These are phyloP conservation scores for Ethmia dodecea DNA, from an alignment of 2,888 invertebrate species.

Conservation along the genomic window DNA sequence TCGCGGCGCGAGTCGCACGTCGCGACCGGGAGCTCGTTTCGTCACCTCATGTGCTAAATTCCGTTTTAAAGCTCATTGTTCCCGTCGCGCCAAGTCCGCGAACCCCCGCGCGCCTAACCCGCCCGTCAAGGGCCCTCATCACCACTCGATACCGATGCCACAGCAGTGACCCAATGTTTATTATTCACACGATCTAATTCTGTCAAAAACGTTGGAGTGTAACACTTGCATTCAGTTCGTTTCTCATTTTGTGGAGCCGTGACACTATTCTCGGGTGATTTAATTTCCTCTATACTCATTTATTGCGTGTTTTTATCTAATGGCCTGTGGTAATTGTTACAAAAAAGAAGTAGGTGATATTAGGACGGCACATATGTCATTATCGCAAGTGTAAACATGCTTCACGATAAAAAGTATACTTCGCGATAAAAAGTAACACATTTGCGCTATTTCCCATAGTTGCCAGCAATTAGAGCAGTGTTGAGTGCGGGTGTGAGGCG, in stretches of 20 bases:
- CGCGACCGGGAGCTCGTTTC: conserved; percentile 48
- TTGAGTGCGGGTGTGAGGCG: conserved; percentile 37
- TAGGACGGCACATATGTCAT: conserved; percentile 41
- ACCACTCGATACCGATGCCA: not conserved
- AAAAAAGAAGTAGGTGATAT: conserved; percentile 17
- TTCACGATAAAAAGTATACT: conserved; percentile 21
- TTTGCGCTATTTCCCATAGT: conserved; percentile 71
- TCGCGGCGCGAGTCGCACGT: conserved; percentile 33
- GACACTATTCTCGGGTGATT: conserved; percentile 21
- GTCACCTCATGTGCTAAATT: conserved; percentile 59
- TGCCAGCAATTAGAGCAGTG: conserved; percentile 66
- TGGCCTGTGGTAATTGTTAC: conserved; percentile 4
- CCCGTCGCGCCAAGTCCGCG: conserved; percentile 20
- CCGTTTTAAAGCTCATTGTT: conserved; percentile 53
- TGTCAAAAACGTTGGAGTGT: conserved; percentile 43
- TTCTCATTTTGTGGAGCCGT: conserved; percentile 36
- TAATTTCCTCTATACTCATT: not conserved
- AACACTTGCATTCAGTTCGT: conserved; percentile 36
- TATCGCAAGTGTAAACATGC: conserved; percentile 55
- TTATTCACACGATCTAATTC: conserved; percentile 61
- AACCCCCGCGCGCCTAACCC: conserved; percentile 9
- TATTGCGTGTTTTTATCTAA: not conserved
- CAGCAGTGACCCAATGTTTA: conserved; percentile 41
- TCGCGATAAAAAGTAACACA: conserved; percentile 34
- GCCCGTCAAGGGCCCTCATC: not conserved